A percentile compares a stretch with the other conserved stretches of the same genome.
Evolutionary conservation across 2,113 vertebrate species (phyloP).

Genomic region (Scomber japonicus): DNA sequence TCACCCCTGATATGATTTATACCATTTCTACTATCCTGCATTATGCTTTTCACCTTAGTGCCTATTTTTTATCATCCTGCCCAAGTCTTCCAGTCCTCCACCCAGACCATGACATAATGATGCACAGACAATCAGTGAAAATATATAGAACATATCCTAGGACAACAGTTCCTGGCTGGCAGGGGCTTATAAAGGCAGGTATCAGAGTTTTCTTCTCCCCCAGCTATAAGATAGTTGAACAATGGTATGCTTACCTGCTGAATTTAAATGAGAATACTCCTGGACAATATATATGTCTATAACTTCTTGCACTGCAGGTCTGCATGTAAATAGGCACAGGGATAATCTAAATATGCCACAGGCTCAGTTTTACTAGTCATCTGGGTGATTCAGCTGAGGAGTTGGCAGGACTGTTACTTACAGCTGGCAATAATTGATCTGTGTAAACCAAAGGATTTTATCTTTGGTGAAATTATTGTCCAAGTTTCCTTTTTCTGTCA

Average conservation of each 20-base stretch:
- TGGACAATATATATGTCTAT: slow-evolving; percentile 43
- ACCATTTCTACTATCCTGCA: slow-evolving; percentile 41
- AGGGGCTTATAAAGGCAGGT: slow-evolving; percentile 57
- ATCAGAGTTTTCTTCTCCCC: slow-evolving; percentile 26
- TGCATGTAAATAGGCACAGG: slow-evolving; percentile 74
- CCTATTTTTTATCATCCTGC: slow-evolving; percentile 62
- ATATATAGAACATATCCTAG: slow-evolving; percentile 64
- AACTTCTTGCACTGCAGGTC: slow-evolving; percentile 70
- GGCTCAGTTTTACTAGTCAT: slow-evolving; percentile 38
- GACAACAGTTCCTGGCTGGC: slow-evolving; percentile 43
- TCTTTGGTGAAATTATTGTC: slow-evolving; percentile 83
- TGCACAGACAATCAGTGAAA: slow-evolving; percentile 77
- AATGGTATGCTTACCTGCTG: slow-evolving; percentile 76
- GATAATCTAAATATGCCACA: slow-evolving; percentile 38
- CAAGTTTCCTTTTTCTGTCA: slow-evolving; percentile 53
- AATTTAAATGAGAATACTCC: slow-evolving; percentile 47
- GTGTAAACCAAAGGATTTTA: slow-evolving; percentile 82
- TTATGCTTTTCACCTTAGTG: slow-evolving; percentile 79
- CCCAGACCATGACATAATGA: slow-evolving; percentile 41
- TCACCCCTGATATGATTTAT: slow-evolving; percentile 47
- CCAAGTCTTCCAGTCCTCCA: slow-evolving; percentile 62
- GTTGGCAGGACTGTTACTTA: slow-evolving; percentile 71
- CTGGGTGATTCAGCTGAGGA: slow-evolving; percentile 56
- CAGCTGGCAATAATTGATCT: slow-evolving; percentile 83
- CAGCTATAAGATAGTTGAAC: slow-evolving; percentile 56